A percentile compares a stretch with the other conserved stretches of the same genome.
phyloP scores from a whole-genome alignment of 2,888 invertebrate genomes.

The Seira musarum region DNA sequence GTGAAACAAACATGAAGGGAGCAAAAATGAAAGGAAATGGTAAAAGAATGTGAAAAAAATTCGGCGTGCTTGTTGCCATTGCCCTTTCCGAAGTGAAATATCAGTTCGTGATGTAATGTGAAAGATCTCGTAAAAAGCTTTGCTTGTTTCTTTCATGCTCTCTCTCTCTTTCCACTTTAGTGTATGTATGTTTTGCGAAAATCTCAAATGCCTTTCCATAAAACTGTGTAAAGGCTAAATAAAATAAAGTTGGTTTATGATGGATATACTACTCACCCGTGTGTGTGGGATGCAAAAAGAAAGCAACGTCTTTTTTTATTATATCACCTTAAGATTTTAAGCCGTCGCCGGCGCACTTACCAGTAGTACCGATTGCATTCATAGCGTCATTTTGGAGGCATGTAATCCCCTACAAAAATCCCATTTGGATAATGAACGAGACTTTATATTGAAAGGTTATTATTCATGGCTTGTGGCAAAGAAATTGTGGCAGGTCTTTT shows the following conservation, averaged over 20 bases:
- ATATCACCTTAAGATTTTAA: conserved; percentile 23
- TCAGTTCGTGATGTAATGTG: conserved; percentile 18
- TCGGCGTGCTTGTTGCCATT: conserved; percentile 4
- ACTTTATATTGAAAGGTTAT: conserved; percentile 47
- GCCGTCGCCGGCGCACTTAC: conserved; percentile 13
- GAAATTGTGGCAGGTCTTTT: conserved; percentile 15
- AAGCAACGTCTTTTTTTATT: conserved; percentile 8
- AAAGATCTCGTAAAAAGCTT: conserved; percentile 25
- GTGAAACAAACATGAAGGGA: conserved; percentile 12
- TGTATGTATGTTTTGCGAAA: not conserved
- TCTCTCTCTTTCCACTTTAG: conserved; percentile 7
- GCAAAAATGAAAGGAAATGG: not conserved
- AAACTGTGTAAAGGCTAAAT: not conserved
- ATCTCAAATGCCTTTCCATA: not conserved
- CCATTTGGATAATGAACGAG: conserved; percentile 49
- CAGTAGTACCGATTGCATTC: conserved; percentile 26
- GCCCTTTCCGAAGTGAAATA: conserved; percentile 17
- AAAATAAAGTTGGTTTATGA: conserved; percentile 3
- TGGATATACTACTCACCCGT: not conserved
- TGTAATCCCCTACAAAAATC: conserved; percentile 51
- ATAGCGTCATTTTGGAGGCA: conserved; percentile 36
- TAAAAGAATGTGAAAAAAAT: conserved; percentile 8
- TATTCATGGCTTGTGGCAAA: conserved; percentile 50
- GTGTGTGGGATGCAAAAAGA: not conserved
- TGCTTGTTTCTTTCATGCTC: not conserved